Conservation (phyloP, 2,888 invertebrate genomes). For the Rhodophaea formosa region DNA sequence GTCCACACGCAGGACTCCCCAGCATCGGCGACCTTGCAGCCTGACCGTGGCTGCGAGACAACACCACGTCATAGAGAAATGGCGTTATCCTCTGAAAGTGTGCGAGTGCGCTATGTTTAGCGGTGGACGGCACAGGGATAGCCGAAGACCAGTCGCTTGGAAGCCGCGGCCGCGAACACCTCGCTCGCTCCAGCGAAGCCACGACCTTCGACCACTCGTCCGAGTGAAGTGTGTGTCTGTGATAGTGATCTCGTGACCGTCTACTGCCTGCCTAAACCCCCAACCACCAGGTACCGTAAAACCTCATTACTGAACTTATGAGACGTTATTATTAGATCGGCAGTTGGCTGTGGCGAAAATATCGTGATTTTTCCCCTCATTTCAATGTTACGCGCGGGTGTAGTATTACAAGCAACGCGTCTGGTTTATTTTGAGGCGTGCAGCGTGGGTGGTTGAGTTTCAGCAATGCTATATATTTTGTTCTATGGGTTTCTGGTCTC, state of each 20-base stretch:
- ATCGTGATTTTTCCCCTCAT: slow-evolving; percentile 46
- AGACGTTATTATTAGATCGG: slow-evolving; percentile 40
- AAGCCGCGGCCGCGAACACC: slow-evolving; percentile 75
- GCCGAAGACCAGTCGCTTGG: slow-evolving; percentile 69
- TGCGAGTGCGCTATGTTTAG: slow-evolving; percentile 64
- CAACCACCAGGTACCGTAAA: slow-evolving; percentile 37
- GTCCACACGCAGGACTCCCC: slow-evolving; percentile 30
- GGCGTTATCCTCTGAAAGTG: slow-evolving; percentile 54
- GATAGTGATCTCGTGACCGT: slow-evolving; percentile 62
- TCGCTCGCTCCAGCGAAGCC: slow-evolving; percentile 67
- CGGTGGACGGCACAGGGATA: slow-evolving; percentile 47
- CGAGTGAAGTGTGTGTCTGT: slow-evolving; percentile 79
- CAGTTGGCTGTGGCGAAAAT: slow-evolving; percentile 42
- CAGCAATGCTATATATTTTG: slow-evolving; percentile 48
- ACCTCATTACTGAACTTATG: background rate
- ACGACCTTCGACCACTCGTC: slow-evolving; percentile 74
- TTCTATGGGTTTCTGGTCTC: slow-evolving; percentile 35
- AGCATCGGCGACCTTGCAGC: slow-evolving; percentile 68
- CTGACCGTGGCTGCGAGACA: slow-evolving; percentile 46
- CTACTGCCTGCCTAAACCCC: slow-evolving; percentile 32
- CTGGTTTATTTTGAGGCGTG: slow-evolving; percentile 69
- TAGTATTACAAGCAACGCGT: slow-evolving; percentile 70
- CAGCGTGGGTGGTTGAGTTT: slow-evolving; percentile 57
- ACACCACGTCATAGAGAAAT: slow-evolving; percentile 57
- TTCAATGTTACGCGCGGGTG: slow-evolving; percentile 63